A percentile compares a stretch with the other conserved stretches of the same genome.
Conservation (phyloP, 1,140 invertebrate species). For the Bradynema listronoti region DNA sequence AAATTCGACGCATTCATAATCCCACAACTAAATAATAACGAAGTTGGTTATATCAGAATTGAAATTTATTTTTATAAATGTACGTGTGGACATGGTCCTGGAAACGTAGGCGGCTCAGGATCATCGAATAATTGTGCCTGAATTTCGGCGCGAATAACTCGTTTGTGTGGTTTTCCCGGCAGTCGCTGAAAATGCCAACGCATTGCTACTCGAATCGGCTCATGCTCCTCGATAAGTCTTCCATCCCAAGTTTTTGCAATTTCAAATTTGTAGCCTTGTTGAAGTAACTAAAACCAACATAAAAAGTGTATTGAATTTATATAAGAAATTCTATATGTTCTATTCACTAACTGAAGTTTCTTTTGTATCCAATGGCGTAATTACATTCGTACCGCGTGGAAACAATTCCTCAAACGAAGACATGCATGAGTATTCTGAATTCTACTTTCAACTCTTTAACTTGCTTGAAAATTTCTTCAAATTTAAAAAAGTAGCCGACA, state of each 20-base stretch:
- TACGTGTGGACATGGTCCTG: slow-evolving; percentile 46
- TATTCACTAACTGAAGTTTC: slow-evolving; percentile 15
- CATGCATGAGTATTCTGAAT: no score
- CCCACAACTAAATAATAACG: slow-evolving; percentile 43
- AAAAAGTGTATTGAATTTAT: background rate
- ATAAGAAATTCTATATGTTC: background rate
- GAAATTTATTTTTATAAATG: slow-evolving; percentile 9
- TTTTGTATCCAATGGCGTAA: slow-evolving; percentile 23
- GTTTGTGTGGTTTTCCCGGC: slow-evolving; percentile 49
- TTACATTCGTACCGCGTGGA: background rate
- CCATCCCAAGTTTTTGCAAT: slow-evolving; percentile 54
- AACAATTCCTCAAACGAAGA: slow-evolving; percentile 5
- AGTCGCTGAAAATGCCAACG: slow-evolving; percentile 49
- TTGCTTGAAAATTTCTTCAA: no score
- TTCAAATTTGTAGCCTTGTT: slow-evolving; percentile 34
- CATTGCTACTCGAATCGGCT: slow-evolving; percentile 50
- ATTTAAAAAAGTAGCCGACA: no score
- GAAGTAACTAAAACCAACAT: slow-evolving; percentile 23
- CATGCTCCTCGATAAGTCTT: slow-evolving; percentile 41
- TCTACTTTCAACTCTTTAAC: no score
- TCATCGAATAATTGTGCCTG: slow-evolving; percentile 54
- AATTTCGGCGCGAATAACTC: slow-evolving; percentile 44
- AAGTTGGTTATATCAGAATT: background rate
- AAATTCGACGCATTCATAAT: slow-evolving; percentile 55
- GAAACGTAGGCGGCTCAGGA: slow-evolving; percentile 50